These are phyloP conservation scores for Peribatodes rhomboidaria DNA, from an alignment of 2,888 invertebrate genomes.

Conservation along the genomic window DNA sequence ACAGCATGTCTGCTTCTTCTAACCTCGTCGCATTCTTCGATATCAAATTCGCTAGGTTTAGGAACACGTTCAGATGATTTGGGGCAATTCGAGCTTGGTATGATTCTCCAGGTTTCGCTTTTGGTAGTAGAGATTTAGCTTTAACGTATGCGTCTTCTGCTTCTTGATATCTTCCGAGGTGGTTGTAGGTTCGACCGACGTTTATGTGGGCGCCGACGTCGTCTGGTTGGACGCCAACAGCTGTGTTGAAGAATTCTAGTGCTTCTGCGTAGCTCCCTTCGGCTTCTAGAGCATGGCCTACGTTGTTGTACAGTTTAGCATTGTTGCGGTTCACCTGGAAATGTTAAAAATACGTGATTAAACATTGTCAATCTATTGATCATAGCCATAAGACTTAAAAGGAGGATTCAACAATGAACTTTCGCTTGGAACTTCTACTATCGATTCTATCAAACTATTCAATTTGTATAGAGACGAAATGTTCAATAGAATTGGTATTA, in stretches of 20 bases:
- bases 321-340: conserved; percentile 94
- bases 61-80: conserved; percentile 97
- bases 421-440: background rate
- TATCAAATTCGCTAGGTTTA: conserved; percentile 97
- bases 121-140: conserved; percentile 95
- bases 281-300: conserved; percentile 97
- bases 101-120: conserved; percentile 96
- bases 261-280: conserved; percentile 91
- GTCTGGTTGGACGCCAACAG: conserved; percentile 96
- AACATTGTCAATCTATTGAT: background rate
- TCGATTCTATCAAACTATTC: background rate
- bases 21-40: conserved; percentile 96
- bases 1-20: conserved; percentile 97
- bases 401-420: background rate
- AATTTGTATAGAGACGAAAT: background rate
- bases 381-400: background rate
- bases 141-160: conserved; percentile 97
- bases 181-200: conserved; percentile 97
- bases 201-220: conserved; percentile 99
- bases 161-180: conserved; percentile 90
- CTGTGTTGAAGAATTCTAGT: conserved; percentile 95
- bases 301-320: conserved; percentile 98
- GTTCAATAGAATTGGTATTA: too few relatives aligned
- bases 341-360: conserved; percentile 54
- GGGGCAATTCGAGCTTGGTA: conserved; percentile 98